phyloP scores from a whole-genome alignment of 2,797 vertebrate genomes.

The Ctenosaura bakeri region DNA sequence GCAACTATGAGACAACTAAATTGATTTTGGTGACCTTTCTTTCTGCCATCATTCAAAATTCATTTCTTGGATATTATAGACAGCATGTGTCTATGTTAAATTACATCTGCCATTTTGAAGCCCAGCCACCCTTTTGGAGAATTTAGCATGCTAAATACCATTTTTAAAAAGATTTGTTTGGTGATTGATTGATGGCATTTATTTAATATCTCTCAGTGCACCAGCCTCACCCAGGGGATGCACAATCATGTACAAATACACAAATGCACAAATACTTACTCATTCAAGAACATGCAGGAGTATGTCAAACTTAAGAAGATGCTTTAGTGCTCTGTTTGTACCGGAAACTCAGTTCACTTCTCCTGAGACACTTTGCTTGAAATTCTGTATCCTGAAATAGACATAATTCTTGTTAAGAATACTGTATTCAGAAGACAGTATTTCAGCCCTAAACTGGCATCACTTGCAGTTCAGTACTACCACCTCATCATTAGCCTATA shows the following conservation, averaged over 20 bases:
- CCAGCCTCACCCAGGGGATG: too few relatives aligned
- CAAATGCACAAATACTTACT: slow-evolving; percentile 67
- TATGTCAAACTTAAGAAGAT: slow-evolving; percentile 69
- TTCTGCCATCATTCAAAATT: too few relatives aligned
- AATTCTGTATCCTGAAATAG: slow-evolving; percentile 61
- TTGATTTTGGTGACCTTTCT: neutral
- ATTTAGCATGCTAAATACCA: neutral
- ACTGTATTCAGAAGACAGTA: neutral
- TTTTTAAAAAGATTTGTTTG: neutral
- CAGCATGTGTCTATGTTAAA: neutral
- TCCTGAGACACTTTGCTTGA: slow-evolving; percentile 40
- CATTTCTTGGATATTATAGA: too few relatives aligned
- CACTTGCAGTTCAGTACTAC: neutral
- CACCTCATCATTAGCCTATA: neutral
- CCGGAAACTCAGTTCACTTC: slow-evolving; percentile 35
- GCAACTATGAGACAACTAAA: neutral
- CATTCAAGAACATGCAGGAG: slow-evolving; percentile 76
- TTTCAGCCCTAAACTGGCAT: neutral
- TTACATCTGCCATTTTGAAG: neutral
- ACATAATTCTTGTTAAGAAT: slow-evolving; percentile 25
- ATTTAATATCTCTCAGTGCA: too few relatives aligned
- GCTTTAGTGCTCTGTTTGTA: slow-evolving; percentile 52
- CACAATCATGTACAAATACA: too few relatives aligned
- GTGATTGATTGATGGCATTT: too few relatives aligned
- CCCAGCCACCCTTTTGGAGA: neutral